Conservation (phyloP, 2,888 invertebrate genomes). For the Odontocerum albicorne region DNA sequence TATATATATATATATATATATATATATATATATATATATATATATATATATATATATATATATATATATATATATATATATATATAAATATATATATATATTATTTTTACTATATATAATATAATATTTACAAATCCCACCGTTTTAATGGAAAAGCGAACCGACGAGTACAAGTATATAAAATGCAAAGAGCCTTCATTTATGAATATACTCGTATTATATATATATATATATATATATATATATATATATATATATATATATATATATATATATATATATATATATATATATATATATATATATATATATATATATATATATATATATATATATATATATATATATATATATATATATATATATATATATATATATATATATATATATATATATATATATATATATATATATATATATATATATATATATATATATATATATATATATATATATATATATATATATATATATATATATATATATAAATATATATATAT, state of each 20-base stretch:
- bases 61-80: constrained; percentile 10
- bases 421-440: neutral
- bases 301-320: neutral
- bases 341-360: neutral
- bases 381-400: neutral
- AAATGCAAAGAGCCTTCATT: too few relatives aligned
- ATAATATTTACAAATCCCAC: too few relatives aligned
- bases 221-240: neutral
- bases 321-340: neutral
- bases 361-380: neutral
- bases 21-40: constrained; percentile 10
- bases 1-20: constrained; percentile 10
- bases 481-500: constrained; percentile 8
- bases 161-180: too few relatives aligned
- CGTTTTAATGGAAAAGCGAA: too few relatives aligned
- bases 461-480: constrained; percentile 10
- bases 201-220: neutral
- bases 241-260: neutral
- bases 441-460: constrained; percentile 8
- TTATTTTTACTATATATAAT: too few relatives aligned
- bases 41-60: constrained; percentile 10
- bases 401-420: neutral
- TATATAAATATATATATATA: constrained; percentile 8
- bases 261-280: neutral
- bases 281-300: neutral